phyloP scores from a whole-genome alignment of 2,888 invertebrate genomes.

The Dolichomitus sp. region DNA sequence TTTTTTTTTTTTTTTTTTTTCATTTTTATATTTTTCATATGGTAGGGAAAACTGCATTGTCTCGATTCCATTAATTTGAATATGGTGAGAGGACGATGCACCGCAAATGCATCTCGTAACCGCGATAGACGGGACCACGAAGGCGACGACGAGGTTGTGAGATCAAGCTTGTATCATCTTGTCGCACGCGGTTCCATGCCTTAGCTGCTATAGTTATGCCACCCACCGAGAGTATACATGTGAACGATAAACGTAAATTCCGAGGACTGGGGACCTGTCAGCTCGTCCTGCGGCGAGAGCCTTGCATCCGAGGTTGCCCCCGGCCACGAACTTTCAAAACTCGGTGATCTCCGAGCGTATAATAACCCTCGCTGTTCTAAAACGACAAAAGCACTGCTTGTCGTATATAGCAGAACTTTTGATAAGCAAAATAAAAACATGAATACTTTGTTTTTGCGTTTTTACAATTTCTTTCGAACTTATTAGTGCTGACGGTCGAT shows the following conservation, averaged over 20 bases:
- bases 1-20: conserved; percentile 28
- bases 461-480: background rate
- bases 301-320: conserved; percentile 45
- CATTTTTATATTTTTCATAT: background rate
- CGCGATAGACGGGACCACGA: conserved; percentile 30
- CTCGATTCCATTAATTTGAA: conserved; percentile 18
- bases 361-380: conserved; percentile 57
- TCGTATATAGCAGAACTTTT: conserved; percentile 4
- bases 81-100: conserved; percentile 4
- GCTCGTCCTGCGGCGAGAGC: conserved; percentile 61
- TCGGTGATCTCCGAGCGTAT: conserved; percentile 56
- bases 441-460: background rate
- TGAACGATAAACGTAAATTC: conserved; percentile 40
- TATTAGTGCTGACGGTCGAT: background rate
- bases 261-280: conserved; percentile 58
- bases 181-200: conserved; percentile 53
- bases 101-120: conserved; percentile 25
- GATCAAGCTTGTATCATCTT: conserved; percentile 59
- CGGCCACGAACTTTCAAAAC: conserved; percentile 63
- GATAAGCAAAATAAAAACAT: background rate
- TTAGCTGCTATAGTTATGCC: conserved; percentile 60
- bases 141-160: conserved; percentile 36
- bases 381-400: conserved; percentile 56
- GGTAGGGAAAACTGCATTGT: conserved; percentile 18
- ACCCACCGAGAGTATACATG: conserved; percentile 15